Base-by-base conservation (phyloP, 2,113 vertebrate species). In the Zosterops lateralis region DNA sequence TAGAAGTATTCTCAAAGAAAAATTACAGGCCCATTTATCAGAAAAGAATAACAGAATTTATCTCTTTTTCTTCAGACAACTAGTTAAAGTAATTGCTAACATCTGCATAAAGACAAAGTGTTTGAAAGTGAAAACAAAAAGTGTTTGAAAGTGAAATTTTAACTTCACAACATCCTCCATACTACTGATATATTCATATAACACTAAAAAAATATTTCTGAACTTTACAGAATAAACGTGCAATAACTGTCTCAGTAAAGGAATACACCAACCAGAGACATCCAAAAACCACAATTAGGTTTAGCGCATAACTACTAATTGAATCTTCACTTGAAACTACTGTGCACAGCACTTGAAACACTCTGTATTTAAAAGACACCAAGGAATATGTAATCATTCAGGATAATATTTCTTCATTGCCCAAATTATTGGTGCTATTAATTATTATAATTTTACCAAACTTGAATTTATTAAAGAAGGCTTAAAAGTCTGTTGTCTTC, bases 291-390 rank as follows among this genome's bases (percentile, higher is more conserved):
- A 58, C 12, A 62, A 82, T 89, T 95, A 91, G 42, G 32, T 89
- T 86, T 91, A 96, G 70, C 48, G 90, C 36, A 58, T 87, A 97
- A 91, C 47, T 87, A 76, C 67, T 94, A 84, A 96, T 64, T 95
- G 19, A 72, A 90, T 87, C 92, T 96, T 70, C 25, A 40, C 60
- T 86, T 95, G 51, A 74, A 96, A 89, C 89, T 95, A 79, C 36
- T 83, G 15, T 66, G 72, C 26, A 87, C 7, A 85, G 51, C 8
- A 56, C 36, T 87, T 77, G 21, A 94, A 96, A 73, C 8, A 57
- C 17, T 93, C 56, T 93, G 32, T 68, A 79, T 42, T 91, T 84
- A 91, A 86, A 90, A 87, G 17, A 19, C 14, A 32, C 9, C 36
- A 8, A 22, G 42, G 9, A 94, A 74, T 62, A 66, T 48, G 48